A percentile compares a stretch with the other conserved stretches of the same genome.
Evolutionary conservation across 53 echinoderm and acorn worm species (phyloP).

Genomic region (Patiria pectinifera): DNA sequence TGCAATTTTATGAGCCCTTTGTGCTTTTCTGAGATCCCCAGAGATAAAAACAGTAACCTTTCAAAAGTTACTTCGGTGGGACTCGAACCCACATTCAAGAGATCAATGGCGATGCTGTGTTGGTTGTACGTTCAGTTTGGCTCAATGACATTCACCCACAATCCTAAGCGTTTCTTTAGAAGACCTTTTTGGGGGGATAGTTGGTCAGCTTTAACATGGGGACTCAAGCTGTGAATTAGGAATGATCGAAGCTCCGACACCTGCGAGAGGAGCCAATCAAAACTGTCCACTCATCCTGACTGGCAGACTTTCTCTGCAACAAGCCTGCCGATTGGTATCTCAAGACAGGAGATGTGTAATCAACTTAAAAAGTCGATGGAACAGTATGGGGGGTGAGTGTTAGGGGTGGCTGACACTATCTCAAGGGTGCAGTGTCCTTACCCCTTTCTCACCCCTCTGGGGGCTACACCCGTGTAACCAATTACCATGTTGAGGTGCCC

Average conservation of each 20-base stretch:
- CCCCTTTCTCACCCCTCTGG: background rate
- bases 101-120: no score
- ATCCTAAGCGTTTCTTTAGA: no score
- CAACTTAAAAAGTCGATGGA: background rate
- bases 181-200: no score
- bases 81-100: no score
- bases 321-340: background rate
- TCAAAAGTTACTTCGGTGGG: no score
- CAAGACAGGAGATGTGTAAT: background rate
- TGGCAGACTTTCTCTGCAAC: background rate
- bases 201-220: no score
- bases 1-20: no score
- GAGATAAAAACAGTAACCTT: no score
- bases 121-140: no score
- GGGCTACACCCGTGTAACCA: background rate
- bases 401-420: background rate
- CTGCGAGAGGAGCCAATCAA: background rate
- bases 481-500: background rate
- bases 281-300: background rate
- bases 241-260: background rate
- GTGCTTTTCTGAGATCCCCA: no score
- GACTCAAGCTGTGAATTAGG: no score
- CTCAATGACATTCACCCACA: no score
- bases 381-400: background rate
- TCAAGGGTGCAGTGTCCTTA: background rate